phyloP scores from a whole-genome alignment of 2,113 vertebrate species.

The rabbit (Oryctolagus cuniculus) region mOryCun1.1 NC_091433.1:123283501-123284000 shows the following conservation, averaged over 20 bases:
- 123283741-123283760: neutral
- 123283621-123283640: constrained; percentile 12
- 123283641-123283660: constrained; percentile 29
- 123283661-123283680: constrained; percentile 30
- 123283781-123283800: neutral
- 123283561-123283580: constrained; percentile 14
- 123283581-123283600: constrained; percentile 20
- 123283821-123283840: constrained; percentile 32
- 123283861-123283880: constrained; percentile 28
- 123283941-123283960: constrained; percentile 32
- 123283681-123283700: constrained; percentile 38
- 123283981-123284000: constrained; percentile 36
- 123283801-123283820: constrained; percentile 35
- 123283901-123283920: constrained; percentile 26
- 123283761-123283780: constrained; percentile 36
- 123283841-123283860: constrained; percentile 23
- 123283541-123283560: constrained; percentile 49
- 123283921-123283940: constrained; percentile 61
- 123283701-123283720: neutral
- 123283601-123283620: constrained; percentile 46
- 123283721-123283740: constrained; percentile 32
- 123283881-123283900: constrained; percentile 41
- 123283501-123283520: constrained; percentile 23
- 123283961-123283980: neutral
- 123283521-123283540: neutral